Base-by-base conservation (phyloP, 2,797 vertebrate genomes). In the Pterois miles region DNA sequence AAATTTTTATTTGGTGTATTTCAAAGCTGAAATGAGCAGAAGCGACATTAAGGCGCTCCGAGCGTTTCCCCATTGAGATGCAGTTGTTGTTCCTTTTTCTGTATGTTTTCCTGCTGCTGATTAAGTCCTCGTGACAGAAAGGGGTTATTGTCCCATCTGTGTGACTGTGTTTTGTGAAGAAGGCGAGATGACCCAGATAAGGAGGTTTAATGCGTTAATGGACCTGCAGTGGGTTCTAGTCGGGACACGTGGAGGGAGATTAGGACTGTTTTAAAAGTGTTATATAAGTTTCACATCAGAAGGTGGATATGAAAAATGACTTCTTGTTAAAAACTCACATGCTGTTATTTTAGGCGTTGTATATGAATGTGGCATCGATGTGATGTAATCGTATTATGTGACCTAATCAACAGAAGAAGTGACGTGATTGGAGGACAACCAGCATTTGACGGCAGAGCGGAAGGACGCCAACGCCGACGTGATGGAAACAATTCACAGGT, bases 401-500 rank as follows among this genome's bases (percentile, higher is more conserved):
- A 69, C 43, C 78, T 88, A 43, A 62, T 73, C 78, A 77, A 67
- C 86, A 98, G 97, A 90, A 88, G 94, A 34, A 92, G 90, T 81
- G 94, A 96, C 86, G 95, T 95, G 60, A 96, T 92, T 75, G 63
- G 72, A 86, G 95, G 94, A 82, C 95, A 93, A 85, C 91, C 83
- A 52, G 95, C 95, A 86, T 93, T 91, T 71, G 96, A 97, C 84
- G 95, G 94, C 82, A 91, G 95, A 78, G 93, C 95, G 56, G 93
- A 96, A 88, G 93, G 95, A 74, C 85, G 90, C n/a, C n/a, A 16
- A 18, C 40, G 16, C 40, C 40, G 16, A 18, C 40, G 16, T 79
- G 94, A 96, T 87, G 95, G 94, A 91, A 95, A 92, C 92, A 95
- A 94, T 62, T 94, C 95, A 81, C 94, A 97, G 96, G 97, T 97